Base-by-base conservation (phyloP, 2,113 vertebrate species). In the Amphiprion percula region DNA sequence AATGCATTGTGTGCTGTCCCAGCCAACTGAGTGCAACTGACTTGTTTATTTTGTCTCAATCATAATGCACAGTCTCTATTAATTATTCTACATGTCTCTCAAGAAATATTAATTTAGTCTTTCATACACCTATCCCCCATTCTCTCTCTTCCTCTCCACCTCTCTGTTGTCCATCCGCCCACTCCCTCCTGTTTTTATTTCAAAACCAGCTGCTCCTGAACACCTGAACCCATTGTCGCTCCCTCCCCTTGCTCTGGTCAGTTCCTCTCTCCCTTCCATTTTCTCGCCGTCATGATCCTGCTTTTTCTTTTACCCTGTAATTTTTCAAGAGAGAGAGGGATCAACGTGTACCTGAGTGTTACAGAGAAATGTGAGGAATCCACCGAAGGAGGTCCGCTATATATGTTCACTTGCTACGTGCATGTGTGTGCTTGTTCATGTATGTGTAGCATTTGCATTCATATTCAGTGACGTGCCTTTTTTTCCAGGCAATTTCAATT, bases 121-220 rank as follows among this genome's bases (percentile, higher is more conserved):
- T 52, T 66, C 28, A 71, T 72, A 61, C 47, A 66, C 37, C 54
- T 64, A 26, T 46, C 33, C n/a, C 26, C 19, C 50, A 23, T 77
- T 64, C 67, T 76, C 70, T 64, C 77, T 80, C 46, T 28, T 33
- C 62, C 75, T 67, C 28, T 19, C 71, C 58, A 9, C 59, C 46
- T 70, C 26, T 26, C 65, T 46, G 49, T 73, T 44, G 46, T 70
- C 49, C 39, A 14, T 74, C 71, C 17, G 5, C 69, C 85, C 80
- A 23, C 86, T 54, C 37, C 67, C 44, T 60, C 23, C 30, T 52
- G 44, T 80, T 84, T 80, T 87, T 83, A 80, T 78, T 85, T 77
- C 52, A 47, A 79, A 55, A 87, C 67, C 92, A 94, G 92, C 92
- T 95, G 94, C 94, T 92, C 63, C 52, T 68, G 73, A 87, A 91